These are phyloP conservation scores for Lamellibrachia satsuma DNA, from an alignment of 2,888 invertebrate genomes.

Conservation along the genomic window DNA sequence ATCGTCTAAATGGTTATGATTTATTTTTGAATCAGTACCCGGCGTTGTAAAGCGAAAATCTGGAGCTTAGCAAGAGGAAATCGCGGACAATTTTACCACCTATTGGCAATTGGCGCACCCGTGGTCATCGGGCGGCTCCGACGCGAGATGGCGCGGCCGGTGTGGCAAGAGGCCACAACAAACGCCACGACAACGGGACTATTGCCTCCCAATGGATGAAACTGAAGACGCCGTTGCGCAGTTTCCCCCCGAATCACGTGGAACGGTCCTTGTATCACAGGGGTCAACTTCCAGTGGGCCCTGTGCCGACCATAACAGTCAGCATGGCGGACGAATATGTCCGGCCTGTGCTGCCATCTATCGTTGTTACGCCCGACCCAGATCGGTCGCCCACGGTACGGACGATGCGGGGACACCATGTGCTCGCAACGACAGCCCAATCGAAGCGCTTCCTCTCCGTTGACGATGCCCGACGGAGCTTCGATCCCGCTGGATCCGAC, in stretches of 20 bases:
- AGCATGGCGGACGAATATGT: neutral
- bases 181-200: neutral
- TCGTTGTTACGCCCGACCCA: neutral
- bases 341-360: neutral
- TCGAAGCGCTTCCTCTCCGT: neutral
- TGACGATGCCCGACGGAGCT: neutral
- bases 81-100: neutral
- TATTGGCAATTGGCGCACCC: neutral
- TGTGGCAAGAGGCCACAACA: neutral
- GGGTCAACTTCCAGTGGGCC: neutral
- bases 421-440: neutral
- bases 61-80: neutral
- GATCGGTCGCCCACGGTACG: neutral
- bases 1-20: neutral
- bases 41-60: neutral
- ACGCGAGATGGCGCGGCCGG: neutral
- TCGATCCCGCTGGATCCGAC: neutral
- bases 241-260: neutral
- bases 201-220: neutral
- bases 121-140: neutral
- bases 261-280: neutral
- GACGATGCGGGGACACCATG: neutral
- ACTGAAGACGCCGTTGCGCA: neutral
- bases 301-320: neutral
- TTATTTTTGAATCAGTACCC: neutral